phyloP scores from a whole-genome alignment of 2,113 vertebrate species.

The Rhabdomys dilectus region DNA sequence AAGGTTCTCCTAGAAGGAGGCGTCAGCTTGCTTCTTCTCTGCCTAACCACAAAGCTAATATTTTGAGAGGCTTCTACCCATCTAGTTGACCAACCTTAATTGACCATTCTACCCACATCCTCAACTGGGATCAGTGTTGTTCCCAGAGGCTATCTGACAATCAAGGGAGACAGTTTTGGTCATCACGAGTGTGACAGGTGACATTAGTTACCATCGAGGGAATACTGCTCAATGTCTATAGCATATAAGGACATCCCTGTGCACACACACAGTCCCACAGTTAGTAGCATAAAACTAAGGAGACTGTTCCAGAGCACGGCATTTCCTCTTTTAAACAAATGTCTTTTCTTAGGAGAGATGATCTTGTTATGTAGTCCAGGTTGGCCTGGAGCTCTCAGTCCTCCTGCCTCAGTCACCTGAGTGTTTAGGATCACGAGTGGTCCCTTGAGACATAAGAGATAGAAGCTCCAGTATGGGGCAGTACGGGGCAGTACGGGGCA shows the following conservation, averaged over 20 bases:
- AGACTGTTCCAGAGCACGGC: too few species aligned
- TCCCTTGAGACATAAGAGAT: neutral
- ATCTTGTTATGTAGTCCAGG: neutral
- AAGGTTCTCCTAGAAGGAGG: conserved; percentile 10
- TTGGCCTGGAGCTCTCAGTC: neutral
- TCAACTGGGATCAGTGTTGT: neutral
- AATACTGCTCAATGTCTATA: neutral
- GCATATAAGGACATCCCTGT: too few species aligned
- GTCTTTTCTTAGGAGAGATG: neutral
- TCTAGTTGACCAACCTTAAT: neutral
- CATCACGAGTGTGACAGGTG: neutral
- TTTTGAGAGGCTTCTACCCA: neutral
- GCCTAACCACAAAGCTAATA: neutral
- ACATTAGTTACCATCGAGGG: neutral
- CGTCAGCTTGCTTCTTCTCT: conserved; percentile 60
- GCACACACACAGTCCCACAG: too few species aligned
- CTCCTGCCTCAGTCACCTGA: neutral
- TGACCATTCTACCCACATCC: neutral
- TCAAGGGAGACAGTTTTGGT: neutral
- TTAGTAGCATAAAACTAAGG: neutral
- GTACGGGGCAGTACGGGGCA: neutral
- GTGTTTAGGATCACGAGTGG: neutral
- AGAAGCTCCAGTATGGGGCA: neutral
- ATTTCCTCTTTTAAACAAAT: neutral
- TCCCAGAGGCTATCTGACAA: neutral